Base-by-base conservation (phyloP, 1,140 invertebrate genomes). In the Orchestia grillus region DNA sequence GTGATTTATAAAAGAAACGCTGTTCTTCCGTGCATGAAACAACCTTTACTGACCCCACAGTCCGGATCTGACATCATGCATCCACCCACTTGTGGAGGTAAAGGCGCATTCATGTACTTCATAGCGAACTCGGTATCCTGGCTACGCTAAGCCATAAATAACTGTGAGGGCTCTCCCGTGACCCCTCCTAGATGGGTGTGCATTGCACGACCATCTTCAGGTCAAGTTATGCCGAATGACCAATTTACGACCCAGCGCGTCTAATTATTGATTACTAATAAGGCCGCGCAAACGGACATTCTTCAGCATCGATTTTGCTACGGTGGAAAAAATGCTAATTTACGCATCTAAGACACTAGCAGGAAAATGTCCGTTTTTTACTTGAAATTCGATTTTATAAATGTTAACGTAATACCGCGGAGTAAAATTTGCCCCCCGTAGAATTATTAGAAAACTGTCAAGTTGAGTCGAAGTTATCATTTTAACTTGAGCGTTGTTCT, bases 201-300 rank as follows among this genome's bases (percentile, higher is more conserved):
- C 62, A 77, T 77, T 77, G 62, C 62, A 77, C 62, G 62, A 77
- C 62, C 62, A 77, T 77, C 62, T 77, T 36, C 62, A 77, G 62
- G 62, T 77, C 62, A 77, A 77, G 62, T 77, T 77, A 77, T 77
- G 62, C 62, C 62, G 62, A 77, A 77, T 77, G 62, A 77, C 62
- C 62, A 77, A 77, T 77, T 77, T 77, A 77, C 62, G 62, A 77
- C 62, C 62, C 62, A 77, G 62, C 62, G 62, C 62, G 62, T 77
- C 62, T 77, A 77, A 77, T 77, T 77, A 77, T 77, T 77, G 62
- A 77, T 77, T 77, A 77, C 62, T 77, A 77, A 77, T 77, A 77
- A 77, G 62, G 62, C 62, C 62, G 3, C 62, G 62, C 62, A 15
- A 77, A 77, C 62, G 62, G 36, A 77, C 62, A 77, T 77, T 77